A percentile compares a stretch with the other conserved stretches of the same genome.
These are phyloP conservation scores for Eubasilissa regina DNA, from an alignment of 1,140 invertebrate genomes.

Conservation along the genomic window DNA sequence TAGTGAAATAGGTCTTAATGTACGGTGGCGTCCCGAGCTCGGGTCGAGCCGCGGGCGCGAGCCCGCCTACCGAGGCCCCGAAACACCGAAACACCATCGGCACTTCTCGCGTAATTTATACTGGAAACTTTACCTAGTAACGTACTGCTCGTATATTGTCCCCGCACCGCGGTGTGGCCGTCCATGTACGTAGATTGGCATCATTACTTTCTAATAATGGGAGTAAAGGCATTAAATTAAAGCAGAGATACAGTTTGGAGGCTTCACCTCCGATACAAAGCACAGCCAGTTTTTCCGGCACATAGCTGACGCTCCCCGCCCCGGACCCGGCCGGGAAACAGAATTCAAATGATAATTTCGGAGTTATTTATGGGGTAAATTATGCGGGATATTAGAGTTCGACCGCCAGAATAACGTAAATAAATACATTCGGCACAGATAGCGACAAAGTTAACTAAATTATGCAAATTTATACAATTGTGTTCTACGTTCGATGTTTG, in stretches of 20 bases:
- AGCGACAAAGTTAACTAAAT: slow-evolving; percentile 1
- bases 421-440: slow-evolving; percentile 23
- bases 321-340: neutral
- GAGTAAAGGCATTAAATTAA: slow-evolving; percentile 51
- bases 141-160: slow-evolving; percentile 45
- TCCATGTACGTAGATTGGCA: slow-evolving; percentile 49
- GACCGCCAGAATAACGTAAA: slow-evolving; percentile 22
- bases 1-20: slow-evolving; percentile 48
- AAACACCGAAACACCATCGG: slow-evolving; percentile 45
- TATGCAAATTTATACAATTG: slow-evolving; percentile 18
- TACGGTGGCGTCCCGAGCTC: slow-evolving; percentile 30
- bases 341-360: neutral
- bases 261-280: slow-evolving; percentile 24
- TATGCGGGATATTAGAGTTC: slow-evolving; percentile 35
- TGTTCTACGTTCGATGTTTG: neutral
- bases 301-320: neutral
- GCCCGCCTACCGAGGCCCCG: slow-evolving; percentile 47
- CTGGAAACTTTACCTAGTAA: slow-evolving; percentile 49
- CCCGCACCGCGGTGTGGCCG: slow-evolving; percentile 42
- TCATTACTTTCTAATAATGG: slow-evolving; percentile 52
- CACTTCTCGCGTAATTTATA: slow-evolving; percentile 50
- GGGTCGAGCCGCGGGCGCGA: neutral
- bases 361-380: slow-evolving; percentile 33
- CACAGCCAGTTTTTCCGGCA: neutral
- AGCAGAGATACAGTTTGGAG: slow-evolving; percentile 19